These are phyloP conservation scores for Halichoerus grypus DNA, from an alignment of 2,113 vertebrate species.

Conservation along the genomic window DNA sequence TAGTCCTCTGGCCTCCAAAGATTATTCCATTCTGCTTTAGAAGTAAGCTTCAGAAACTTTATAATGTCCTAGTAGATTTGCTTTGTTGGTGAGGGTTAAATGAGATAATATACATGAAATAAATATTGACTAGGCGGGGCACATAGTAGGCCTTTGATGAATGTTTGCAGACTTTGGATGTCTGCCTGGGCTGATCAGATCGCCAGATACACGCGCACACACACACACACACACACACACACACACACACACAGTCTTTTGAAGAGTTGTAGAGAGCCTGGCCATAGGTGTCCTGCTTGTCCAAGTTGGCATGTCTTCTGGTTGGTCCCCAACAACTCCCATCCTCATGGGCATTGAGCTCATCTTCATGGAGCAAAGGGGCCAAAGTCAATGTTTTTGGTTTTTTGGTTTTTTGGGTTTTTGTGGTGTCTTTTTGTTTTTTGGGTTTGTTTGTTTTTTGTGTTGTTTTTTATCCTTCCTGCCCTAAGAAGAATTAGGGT, in stretches of 20 bases:
- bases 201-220: not conserved
- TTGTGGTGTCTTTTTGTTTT: not conserved
- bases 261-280: not conserved
- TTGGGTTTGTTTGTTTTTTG: not conserved
- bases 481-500: not conserved
- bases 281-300: fast-evolving
- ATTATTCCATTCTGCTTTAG: not conserved
- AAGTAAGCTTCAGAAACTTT: not conserved
- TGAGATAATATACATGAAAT: not conserved
- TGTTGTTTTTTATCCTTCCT: not conserved
- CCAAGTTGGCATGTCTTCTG: not conserved
- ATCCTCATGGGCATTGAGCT: not conserved
- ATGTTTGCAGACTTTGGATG: not conserved
- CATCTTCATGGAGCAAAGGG: not conserved
- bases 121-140: not conserved
- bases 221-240: not conserved
- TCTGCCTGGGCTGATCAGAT: not conserved
- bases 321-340: not conserved
- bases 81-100: not conserved
- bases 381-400: not conserved
- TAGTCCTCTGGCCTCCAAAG: not conserved
- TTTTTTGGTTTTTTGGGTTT: not conserved
- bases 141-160: not conserved
- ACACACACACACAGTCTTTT: not conserved
- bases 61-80: not conserved